Percentiles rank a stretch among this genome's conserved stretches.
Conservation (phyloP, 2,797 vertebrate genomes). For the Catamblyrhynchus diadema region DNA sequence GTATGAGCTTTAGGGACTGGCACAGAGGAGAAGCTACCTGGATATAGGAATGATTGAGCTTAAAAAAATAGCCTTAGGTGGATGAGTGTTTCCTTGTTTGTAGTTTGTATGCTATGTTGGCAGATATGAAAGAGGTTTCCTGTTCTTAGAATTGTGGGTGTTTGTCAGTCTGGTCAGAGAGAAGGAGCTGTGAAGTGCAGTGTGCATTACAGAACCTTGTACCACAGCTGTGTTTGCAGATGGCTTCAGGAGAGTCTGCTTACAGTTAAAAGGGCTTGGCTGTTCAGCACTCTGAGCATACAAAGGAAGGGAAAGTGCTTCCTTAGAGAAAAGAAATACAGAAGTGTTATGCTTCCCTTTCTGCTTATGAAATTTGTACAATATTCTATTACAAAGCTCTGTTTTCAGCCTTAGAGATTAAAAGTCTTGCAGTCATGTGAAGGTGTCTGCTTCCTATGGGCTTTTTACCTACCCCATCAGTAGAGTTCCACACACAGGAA, state of each 20-base stretch:
- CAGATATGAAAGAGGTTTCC: not conserved
- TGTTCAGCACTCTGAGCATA: not conserved
- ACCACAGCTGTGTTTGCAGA: not conserved
- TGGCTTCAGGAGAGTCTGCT: not conserved
- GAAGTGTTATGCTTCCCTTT: not conserved
- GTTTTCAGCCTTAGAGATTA: not conserved
- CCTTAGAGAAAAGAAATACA: not conserved
- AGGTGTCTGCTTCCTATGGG: not conserved
- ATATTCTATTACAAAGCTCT: not conserved
- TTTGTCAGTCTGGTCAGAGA: not conserved
- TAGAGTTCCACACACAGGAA: not conserved
- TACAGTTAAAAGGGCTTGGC: not conserved
- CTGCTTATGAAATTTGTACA: not conserved
- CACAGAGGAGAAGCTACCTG: not conserved
- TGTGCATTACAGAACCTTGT: not conserved
- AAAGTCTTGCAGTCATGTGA: not conserved
- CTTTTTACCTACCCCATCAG: not conserved
- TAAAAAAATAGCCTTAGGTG: not conserved
- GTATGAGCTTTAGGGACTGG: not conserved
- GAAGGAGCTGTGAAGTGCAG: not conserved
- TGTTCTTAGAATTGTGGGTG: not conserved
- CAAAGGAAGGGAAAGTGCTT: not conserved
- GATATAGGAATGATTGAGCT: not conserved
- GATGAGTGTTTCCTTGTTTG: not conserved
- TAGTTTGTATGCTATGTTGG: not conserved